Percentiles rank a stretch among this genome's conserved stretches.
Conservation (phyloP, 35 echinoderm and acorn worm species). For the Heliocidaris erythrogramma region DNA sequence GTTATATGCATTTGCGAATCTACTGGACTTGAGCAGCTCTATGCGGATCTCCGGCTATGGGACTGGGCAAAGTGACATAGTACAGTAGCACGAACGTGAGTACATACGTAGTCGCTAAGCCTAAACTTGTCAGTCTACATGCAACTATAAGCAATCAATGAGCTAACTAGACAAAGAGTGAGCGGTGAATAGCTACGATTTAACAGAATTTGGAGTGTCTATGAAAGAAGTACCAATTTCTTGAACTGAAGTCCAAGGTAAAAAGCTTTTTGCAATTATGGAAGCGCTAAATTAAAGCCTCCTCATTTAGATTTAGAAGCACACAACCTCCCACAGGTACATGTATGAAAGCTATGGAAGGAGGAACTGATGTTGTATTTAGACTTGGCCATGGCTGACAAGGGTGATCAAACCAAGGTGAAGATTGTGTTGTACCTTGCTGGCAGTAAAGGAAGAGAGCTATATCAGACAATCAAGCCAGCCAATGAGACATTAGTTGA, state of each 20-base stretch:
- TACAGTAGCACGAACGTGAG: not conserved
- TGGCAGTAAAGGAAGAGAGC: slow-evolving; percentile 45
- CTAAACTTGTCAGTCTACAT: too few relatives aligned
- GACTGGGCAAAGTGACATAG: too few relatives aligned
- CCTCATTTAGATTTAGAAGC: slow-evolving; percentile 31
- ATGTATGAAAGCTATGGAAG: not conserved
- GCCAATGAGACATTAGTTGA: slow-evolving; percentile 14
- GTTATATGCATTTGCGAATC: too few relatives aligned
- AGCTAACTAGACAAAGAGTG: too few relatives aligned
- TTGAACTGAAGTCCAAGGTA: too few relatives aligned
- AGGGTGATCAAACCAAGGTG: slow-evolving; percentile 19
- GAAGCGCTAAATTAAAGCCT: slow-evolving; percentile 26
- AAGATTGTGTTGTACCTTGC: slow-evolving; percentile 45
- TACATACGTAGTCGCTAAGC: too few relatives aligned
- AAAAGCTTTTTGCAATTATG: not conserved
- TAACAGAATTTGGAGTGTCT: too few relatives aligned
- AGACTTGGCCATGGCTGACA: slow-evolving; percentile 31
- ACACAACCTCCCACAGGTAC: not conserved
- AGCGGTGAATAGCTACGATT: too few relatives aligned
- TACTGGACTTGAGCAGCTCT: too few relatives aligned
- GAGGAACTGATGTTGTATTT: slow-evolving; percentile 37
- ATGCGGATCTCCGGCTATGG: too few relatives aligned
- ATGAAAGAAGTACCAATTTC: too few relatives aligned
- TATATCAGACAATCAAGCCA: slow-evolving; percentile 44
- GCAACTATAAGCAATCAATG: too few relatives aligned